Evolutionary conservation across 2,888 invertebrate genomes (phyloP).

Genomic region (Hypomecis punctinalis): DNA sequence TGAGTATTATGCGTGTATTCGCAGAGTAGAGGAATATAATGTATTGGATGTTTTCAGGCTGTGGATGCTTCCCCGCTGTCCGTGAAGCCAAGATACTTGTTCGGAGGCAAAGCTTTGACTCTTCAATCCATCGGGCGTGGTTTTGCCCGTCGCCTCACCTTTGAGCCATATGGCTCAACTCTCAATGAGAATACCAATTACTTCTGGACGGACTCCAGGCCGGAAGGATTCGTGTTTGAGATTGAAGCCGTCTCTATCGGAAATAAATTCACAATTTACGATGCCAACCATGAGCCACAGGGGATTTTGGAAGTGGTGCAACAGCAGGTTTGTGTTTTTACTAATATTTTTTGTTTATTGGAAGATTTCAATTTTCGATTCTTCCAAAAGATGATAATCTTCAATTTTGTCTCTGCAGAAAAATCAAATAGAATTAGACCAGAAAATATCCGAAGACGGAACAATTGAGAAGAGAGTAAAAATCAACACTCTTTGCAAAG

Average conservation of each 20-base stretch:
- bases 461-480: constrained; percentile 86
- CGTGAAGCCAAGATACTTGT: constrained; percentile 84
- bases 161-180: constrained; percentile 86
- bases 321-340: constrained; percentile 82
- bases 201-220: constrained; percentile 91
- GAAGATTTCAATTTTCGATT: background rate
- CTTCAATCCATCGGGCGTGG: constrained; percentile 90
- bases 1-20: constrained; percentile 30
- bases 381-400: background rate
- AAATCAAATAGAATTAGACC: constrained; percentile 78
- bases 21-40: constrained; percentile 53
- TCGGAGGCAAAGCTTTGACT: constrained; percentile 87
- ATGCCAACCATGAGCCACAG: constrained; percentile 87
- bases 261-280: constrained; percentile 90
- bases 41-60: constrained; percentile 69
- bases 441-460: constrained; percentile 72
- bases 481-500: constrained; percentile 87
- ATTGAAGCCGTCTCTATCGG: constrained; percentile 88
- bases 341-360: background rate
- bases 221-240: constrained; percentile 90
- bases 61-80: constrained; percentile 75
- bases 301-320: constrained; percentile 88
- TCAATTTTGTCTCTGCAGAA: constrained; percentile 61
- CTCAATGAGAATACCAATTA: constrained; percentile 89
- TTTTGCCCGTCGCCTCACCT: constrained; percentile 89